Base-by-base conservation (phyloP, 37 sponge, comb jelly and placozoan genomes). In the Eunapius fragilis region DNA sequence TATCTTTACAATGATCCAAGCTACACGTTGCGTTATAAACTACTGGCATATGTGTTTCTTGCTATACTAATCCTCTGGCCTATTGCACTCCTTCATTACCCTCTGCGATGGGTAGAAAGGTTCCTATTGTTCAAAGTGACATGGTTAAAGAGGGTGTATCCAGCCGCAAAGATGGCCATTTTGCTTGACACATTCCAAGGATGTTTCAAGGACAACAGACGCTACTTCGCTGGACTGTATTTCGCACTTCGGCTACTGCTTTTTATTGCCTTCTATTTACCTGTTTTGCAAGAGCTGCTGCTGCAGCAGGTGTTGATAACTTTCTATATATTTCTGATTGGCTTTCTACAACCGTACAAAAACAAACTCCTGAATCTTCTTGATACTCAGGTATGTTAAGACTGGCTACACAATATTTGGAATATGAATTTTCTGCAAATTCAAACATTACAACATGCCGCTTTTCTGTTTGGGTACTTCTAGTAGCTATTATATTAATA, bases 171-270 rank as follows among this genome's bases (percentile, higher is more conserved):
- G 25, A 67, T 87, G 9, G 69, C 34, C 34, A 68, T 87, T 26
- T 48, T 91, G 9, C 73, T 91, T 2, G 82, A 86, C 69, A 80
- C 83, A 11, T 91, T 91, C 32, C 87, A 91, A 58, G 91, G 87
- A 3, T 91, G 91, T 72, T 91, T 83, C 69, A 82, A 78, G 34
- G 75, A 86, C 31, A 77, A 82, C 32, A 45, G 50, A 25, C n/a
- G 82, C 0, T 91, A 82, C 74, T 91, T 91, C 78, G 91, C 91
- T 2, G 91, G 91, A 28, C 37, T 91, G 17, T 79, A 85, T 35
- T 91, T 91, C 32, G 37, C 86, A 0, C 79, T 77, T 67, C 87
- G 92, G 2, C 68, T 91, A 32, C 26, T 27, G 34, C 49, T 80
- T 38, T 80, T 80, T 67, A 23, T 80, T 6, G 67, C 74, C 5